Percentiles rank a stretch among this genome's conserved stretches.
These are phyloP conservation scores for Clepsis dumicolana DNA, from an alignment of 2,888 invertebrate genomes.

Conservation along the genomic window DNA sequence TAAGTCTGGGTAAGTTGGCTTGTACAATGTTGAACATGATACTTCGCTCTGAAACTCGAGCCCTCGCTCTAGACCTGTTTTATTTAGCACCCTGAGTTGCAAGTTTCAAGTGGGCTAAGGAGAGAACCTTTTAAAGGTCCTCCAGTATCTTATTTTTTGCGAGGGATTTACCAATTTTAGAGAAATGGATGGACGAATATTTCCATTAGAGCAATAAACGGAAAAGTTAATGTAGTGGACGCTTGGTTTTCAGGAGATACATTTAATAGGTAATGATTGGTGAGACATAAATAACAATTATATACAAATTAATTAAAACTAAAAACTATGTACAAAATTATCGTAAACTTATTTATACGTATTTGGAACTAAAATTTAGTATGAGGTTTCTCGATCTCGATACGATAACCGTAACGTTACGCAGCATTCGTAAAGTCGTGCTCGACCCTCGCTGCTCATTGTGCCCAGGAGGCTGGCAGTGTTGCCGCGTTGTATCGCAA, in stretches of 20 bases:
- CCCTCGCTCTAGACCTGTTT: conserved; percentile 31
- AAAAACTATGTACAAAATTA: too few relatives aligned
- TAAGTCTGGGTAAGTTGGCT: neutral
- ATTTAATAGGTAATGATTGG: too few relatives aligned
- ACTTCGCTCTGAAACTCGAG: conserved; percentile 37
- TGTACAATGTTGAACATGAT: conserved; percentile 31
- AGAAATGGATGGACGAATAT: neutral
- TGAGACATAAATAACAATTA: too few relatives aligned
- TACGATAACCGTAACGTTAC: too few relatives aligned
- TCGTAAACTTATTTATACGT: too few relatives aligned
- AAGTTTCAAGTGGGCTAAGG: conserved; percentile 28
- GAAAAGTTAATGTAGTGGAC: neutral
- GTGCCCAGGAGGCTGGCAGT: too few relatives aligned
- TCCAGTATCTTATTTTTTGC: conserved; percentile 4
- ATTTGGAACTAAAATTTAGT: too few relatives aligned
- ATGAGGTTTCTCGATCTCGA: too few relatives aligned
- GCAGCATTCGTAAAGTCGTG: too few relatives aligned
- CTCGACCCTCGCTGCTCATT: too few relatives aligned
- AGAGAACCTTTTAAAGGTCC: conserved; percentile 16
- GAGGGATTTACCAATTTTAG: neutral
- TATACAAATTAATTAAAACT: too few relatives aligned
- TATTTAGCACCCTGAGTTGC: conserved; percentile 29
- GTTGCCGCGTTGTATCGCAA: too few relatives aligned
- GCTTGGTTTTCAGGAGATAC: neutral
- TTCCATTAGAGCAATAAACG: neutral